Evolutionary conservation across 1,140 invertebrate genomes (phyloP).

Genomic region (Papilio machaon): DNA sequence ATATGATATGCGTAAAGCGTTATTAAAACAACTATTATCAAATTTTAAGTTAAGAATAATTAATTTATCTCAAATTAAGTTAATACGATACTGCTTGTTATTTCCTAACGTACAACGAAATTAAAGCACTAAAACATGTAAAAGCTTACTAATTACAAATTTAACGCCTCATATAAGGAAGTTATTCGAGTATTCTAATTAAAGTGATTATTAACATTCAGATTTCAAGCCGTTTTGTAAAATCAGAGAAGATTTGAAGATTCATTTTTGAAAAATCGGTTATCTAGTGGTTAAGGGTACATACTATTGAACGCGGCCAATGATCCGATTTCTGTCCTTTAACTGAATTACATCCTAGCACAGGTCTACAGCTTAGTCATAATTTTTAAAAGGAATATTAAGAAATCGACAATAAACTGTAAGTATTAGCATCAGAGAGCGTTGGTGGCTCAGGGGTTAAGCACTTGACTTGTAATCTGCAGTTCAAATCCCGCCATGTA

Average conservation of each 20-base stretch:
- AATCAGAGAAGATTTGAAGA: neutral
- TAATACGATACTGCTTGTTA: neutral
- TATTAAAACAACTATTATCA: too few species aligned
- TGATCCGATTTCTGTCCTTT: neutral
- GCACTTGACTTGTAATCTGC: too few species aligned
- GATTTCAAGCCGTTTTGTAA: neutral
- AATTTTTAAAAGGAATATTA: too few species aligned
- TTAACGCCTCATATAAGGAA: neutral
- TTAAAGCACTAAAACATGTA: neutral
- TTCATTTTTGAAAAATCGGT: neutral
- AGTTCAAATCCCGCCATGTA: too few species aligned
- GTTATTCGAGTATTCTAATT: neutral
- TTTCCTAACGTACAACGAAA: neutral
- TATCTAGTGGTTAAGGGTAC: neutral
- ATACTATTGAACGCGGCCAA: neutral
- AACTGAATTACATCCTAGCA: too few species aligned
- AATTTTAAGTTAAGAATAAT: neutral
- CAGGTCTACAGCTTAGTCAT: too few species aligned
- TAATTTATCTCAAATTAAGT: neutral
- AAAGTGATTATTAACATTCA: constrained; percentile 1
- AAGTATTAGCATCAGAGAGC: too few species aligned
- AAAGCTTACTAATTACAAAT: constrained; percentile 22
- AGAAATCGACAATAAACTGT: too few species aligned
- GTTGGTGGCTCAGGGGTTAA: too few species aligned
- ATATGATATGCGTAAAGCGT: too few species aligned